Conservation (phyloP, 2,113 vertebrate genomes). For the Zosterops borbonicus region DNA sequence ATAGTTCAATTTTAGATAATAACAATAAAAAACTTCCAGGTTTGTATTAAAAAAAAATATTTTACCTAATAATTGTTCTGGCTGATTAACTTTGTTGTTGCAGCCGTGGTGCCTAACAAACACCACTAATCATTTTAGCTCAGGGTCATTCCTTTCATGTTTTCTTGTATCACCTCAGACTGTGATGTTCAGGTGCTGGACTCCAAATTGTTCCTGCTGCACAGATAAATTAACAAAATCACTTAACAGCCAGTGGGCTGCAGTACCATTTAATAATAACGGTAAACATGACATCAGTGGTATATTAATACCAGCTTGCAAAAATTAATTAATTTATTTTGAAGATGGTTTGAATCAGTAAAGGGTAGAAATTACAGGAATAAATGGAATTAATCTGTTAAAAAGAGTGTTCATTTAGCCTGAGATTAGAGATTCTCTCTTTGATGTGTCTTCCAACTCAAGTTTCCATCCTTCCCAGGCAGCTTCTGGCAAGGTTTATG, state of each 20-base stretch:
- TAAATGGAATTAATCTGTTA: not conserved
- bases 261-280: not conserved
- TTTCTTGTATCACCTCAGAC: not conserved
- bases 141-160: not conserved
- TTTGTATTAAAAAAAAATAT: not conserved
- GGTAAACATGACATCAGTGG: not conserved
- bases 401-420: not conserved
- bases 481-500: not conserved
- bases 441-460: not conserved
- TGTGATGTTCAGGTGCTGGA: not conserved
- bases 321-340: not conserved
- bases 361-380: not conserved
- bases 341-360: not conserved
- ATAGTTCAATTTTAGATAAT: constrained; percentile 67
- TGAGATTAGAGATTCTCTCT: not conserved
- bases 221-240: not conserved
- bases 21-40: constrained; percentile 6
- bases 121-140: not conserved
- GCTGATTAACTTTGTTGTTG: not conserved
- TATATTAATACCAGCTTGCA: not conserved
- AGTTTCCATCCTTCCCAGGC: not conserved
- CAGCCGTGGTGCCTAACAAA: not conserved
- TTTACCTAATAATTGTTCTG: not conserved
- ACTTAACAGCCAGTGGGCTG: not conserved
- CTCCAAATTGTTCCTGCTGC: not conserved